These are phyloP conservation scores for Oxygymnocypris stewartii DNA, from an alignment of 2,113 vertebrate genomes.

Conservation along the genomic window DNA sequence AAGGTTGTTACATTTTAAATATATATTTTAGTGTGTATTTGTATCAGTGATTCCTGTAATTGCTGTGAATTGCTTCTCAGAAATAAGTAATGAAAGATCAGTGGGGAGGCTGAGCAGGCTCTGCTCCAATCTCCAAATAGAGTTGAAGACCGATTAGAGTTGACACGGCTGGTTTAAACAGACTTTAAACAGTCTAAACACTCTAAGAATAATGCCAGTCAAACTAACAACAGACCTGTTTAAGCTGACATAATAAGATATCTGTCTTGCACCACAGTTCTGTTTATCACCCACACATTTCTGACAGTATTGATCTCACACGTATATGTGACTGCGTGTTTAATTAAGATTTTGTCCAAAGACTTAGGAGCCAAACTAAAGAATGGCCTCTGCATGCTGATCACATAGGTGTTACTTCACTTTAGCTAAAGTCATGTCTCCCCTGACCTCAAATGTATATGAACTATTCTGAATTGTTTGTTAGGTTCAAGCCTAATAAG, in stretches of 20 bases:
- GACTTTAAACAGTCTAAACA: no score
- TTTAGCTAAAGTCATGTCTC: background rate
- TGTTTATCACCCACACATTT: background rate
- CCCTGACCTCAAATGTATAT: no score
- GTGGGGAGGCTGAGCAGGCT: background rate
- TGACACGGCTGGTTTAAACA: background rate
- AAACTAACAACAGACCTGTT: constrained; percentile 19
- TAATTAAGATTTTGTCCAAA: background rate
- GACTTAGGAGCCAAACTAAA: background rate
- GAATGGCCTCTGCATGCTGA: background rate
- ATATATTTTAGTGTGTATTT: background rate
- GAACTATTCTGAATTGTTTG: background rate
- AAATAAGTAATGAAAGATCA: constrained; percentile 2
- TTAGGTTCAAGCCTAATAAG: background rate
- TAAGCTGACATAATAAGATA: constrained; percentile 8
- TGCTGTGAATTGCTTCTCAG: background rate
- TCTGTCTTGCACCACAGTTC: background rate
- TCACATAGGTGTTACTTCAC: background rate
- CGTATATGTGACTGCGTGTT: background rate
- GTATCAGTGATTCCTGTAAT: background rate
- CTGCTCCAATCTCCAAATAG: background rate
- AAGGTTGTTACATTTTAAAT: background rate
- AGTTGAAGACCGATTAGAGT: background rate
- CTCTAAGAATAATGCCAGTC: constrained; percentile 23
- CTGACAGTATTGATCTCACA: background rate